Evolutionary conservation across 92 coral and sea anemone species (phyloP).

Genomic region (Porites divaricata): DNA sequence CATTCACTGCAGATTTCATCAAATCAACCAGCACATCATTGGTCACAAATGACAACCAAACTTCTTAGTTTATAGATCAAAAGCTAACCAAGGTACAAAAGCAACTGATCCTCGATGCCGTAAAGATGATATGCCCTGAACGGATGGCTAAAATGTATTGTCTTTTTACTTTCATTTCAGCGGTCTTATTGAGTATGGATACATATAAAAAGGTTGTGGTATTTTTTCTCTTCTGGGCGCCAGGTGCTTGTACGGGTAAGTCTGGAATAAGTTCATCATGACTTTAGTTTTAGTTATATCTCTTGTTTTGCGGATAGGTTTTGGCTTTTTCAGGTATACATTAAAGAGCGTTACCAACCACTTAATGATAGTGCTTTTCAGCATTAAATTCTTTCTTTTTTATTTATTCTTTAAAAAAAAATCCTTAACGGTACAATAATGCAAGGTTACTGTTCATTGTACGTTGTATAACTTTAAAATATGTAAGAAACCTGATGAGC

Average conservation of each 20-base stretch:
- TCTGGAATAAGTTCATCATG: background rate
- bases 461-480: no score
- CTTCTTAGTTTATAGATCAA: background rate
- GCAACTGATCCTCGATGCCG: background rate
- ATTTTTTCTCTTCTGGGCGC: constrained; percentile 6
- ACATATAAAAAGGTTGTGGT: background rate
- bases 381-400: background rate
- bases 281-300: background rate
- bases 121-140: background rate
- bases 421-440: background rate
- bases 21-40: background rate
- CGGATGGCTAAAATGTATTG: background rate
- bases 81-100: background rate
- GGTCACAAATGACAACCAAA: constrained; percentile 11
- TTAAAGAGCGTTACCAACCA: background rate
- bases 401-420: background rate
- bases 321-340: background rate
- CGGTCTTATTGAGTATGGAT: background rate
- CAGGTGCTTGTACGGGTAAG: constrained; percentile 4
- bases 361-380: background rate
- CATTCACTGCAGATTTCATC: constrained; percentile 8
- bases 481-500: background rate
- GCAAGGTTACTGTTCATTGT: no score
- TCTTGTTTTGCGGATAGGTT: background rate
- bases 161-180: no score